Conservation (phyloP, 2,888 invertebrate genomes). For the Emmelina monodactyla region DNA sequence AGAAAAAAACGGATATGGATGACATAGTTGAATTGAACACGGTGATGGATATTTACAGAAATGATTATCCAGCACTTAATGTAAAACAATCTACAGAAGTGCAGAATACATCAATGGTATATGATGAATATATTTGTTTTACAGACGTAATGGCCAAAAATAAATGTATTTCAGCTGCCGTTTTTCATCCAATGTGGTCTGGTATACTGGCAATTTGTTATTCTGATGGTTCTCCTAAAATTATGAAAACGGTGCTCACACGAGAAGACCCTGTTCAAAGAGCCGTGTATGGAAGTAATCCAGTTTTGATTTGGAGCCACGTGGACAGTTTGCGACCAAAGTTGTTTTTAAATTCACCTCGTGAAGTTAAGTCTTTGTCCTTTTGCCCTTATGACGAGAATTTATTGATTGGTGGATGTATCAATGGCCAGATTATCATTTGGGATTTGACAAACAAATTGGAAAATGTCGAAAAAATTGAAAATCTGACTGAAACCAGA, state of each 20-base stretch:
- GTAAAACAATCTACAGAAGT: slow-evolving; percentile 30
- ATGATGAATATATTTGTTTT: slow-evolving; percentile 69
- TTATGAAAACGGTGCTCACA: slow-evolving; percentile 41
- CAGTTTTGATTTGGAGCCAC: slow-evolving; percentile 79
- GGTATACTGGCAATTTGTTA: slow-evolving; percentile 76
- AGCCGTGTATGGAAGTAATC: slow-evolving; percentile 69
- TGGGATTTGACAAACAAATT: slow-evolving; percentile 75
- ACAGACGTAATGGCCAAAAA: slow-evolving; percentile 72
- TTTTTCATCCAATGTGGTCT: slow-evolving; percentile 76
- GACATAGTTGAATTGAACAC: slow-evolving; percentile 50
- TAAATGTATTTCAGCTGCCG: slow-evolving; percentile 70
- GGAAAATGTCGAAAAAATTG: slow-evolving; percentile 68
- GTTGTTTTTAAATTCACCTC: slow-evolving; percentile 71
- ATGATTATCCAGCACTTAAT: slow-evolving; percentile 67
- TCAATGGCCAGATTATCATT: slow-evolving; percentile 74
- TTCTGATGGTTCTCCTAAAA: slow-evolving; percentile 61
- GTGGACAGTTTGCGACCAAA: slow-evolving; percentile 74
- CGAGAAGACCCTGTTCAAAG: slow-evolving; percentile 56
- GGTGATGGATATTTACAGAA: slow-evolving; percentile 68
- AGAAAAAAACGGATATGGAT: slow-evolving; percentile 31
- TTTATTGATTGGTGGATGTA: slow-evolving; percentile 74
- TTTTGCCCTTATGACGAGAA: slow-evolving; percentile 76
- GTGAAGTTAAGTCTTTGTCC: slow-evolving; percentile 70
- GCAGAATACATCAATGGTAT: slow-evolving; percentile 39
- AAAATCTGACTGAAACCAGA: slow-evolving; percentile 69